phyloP scores from a whole-genome alignment of 1,140 invertebrate genomes.

The Rhagoletis pomonella region DNA sequence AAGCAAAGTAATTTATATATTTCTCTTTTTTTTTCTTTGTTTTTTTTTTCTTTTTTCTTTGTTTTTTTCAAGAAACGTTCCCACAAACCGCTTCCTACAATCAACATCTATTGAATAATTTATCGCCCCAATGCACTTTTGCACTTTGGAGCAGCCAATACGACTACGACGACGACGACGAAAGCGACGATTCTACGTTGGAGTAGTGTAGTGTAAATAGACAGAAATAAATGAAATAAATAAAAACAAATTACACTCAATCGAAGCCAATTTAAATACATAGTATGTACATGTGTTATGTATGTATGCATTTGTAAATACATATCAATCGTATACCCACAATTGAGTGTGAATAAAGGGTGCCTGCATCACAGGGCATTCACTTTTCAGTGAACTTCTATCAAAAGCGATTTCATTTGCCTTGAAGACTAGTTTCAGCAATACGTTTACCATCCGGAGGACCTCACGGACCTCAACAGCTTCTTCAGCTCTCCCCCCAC shows the following conservation, averaged over 20 bases:
- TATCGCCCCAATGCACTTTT: slow-evolving; percentile 41
- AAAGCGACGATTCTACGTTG: not conserved
- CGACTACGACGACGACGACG: not conserved
- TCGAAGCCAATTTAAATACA: slow-evolving; percentile 31
- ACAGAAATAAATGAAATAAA: slow-evolving; percentile 5
- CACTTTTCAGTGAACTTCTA: too few species aligned
- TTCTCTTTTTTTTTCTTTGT: not conserved
- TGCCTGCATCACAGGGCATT: too few species aligned
- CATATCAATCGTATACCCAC: not conserved
- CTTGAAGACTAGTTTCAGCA: too few species aligned
- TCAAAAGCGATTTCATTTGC: too few species aligned
- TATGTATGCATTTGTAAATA: not conserved
- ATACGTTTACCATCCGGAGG: too few species aligned
- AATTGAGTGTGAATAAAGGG: not conserved
- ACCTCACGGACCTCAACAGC: too few species aligned
- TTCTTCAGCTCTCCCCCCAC: too few species aligned
- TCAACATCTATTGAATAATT: slow-evolving; percentile 37
- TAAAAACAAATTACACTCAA: slow-evolving; percentile 38
- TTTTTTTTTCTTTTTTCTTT: not conserved
- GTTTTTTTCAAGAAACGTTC: not conserved
- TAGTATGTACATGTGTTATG: not conserved
- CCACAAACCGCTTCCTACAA: not conserved
- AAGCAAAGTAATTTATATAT: not conserved
- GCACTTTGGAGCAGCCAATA: not conserved
- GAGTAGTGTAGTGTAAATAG: not conserved